Conservation (phyloP, 2,888 invertebrate genomes). For the Trichogramma dendrolimi region DNA sequence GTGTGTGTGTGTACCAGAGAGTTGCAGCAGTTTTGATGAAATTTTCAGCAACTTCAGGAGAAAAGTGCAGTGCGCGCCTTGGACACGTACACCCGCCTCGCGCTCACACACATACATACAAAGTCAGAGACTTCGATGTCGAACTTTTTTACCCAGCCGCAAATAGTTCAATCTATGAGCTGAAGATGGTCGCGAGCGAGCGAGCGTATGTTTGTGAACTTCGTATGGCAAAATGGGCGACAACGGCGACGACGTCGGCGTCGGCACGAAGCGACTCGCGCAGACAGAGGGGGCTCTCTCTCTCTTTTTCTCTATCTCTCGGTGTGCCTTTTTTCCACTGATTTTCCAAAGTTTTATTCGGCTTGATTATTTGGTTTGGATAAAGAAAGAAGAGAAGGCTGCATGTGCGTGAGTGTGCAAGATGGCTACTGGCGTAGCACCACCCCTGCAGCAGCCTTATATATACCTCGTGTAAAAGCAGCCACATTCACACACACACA, state of each 20-base stretch:
- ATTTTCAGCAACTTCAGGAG: slow-evolving; percentile 14
- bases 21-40: slow-evolving; percentile 3
- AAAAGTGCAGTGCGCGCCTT: background rate
- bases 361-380: too few species aligned
- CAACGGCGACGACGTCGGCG: background rate
- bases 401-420: too few species aligned
- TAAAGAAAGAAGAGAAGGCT: too few species aligned
- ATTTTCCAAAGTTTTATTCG: too few species aligned
- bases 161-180: slow-evolving; percentile 12
- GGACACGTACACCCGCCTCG: too few species aligned
- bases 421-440: too few species aligned
- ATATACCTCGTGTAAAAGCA: too few species aligned
- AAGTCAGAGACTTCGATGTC: slow-evolving; percentile 10
- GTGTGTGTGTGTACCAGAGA: background rate
- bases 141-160: background rate
- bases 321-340: background rate
- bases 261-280: background rate
- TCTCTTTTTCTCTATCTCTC: background rate
- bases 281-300: background rate
- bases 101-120: too few species aligned
- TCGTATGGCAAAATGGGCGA: background rate
- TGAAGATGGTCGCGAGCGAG: background rate
- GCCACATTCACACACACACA: too few species aligned
- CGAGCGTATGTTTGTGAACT: background rate
- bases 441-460: too few species aligned